Conservation (phyloP, 2,888 invertebrate genomes). For the Vanessa cardui region DNA sequence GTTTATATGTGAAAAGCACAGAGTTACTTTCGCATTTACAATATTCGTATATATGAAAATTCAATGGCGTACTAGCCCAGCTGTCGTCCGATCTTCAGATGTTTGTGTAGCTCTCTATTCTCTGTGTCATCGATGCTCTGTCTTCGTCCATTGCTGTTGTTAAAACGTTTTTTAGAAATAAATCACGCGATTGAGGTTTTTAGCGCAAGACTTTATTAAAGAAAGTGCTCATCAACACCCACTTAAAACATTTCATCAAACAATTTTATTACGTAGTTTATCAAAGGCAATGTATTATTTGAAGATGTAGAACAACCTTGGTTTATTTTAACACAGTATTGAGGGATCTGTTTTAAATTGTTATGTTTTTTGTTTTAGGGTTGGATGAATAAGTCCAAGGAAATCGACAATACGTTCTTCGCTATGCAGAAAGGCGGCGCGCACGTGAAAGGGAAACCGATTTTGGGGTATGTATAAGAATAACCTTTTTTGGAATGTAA, state of each 20-base stretch:
- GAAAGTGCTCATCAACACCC: conserved; percentile 7
- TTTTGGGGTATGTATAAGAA: conserved; percentile 69
- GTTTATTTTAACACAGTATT: neutral
- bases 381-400: conserved; percentile 74
- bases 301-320: conserved; percentile 3
- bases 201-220: conserved; percentile 3
- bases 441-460: conserved; percentile 76
- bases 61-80: too few species aligned
- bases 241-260: neutral
- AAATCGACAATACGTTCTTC: conserved; percentile 85
- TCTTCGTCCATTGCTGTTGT: neutral
- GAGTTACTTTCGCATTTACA: too few species aligned
- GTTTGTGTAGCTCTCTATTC: too few species aligned
- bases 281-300: conserved; percentile 4
- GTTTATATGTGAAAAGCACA: too few species aligned
- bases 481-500: too few species aligned
- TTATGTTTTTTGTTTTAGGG: conserved; percentile 54
- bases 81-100: too few species aligned
- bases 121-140: too few species aligned
- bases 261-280: conserved; percentile 10
- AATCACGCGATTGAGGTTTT: conserved; percentile 1
- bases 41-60: too few species aligned
- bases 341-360: neutral
- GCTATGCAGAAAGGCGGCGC: conserved; percentile 74
- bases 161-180: neutral